Percentiles rank a stretch among this genome's conserved stretches.
phyloP scores from a whole-genome alignment of 2,113 vertebrate genomes.

The Plestiodon gilberti region DNA sequence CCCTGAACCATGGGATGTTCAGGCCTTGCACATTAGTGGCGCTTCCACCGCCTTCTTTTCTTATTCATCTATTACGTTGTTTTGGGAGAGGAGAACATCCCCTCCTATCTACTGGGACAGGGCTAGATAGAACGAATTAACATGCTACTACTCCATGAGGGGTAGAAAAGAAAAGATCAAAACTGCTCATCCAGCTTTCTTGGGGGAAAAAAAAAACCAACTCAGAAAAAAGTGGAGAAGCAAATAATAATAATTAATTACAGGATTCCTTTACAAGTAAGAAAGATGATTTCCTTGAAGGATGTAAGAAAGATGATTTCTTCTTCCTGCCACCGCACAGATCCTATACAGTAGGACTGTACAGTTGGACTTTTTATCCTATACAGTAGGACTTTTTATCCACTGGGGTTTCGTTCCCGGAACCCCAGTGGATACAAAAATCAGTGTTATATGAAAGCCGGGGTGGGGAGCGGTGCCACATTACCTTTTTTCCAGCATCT shows the following conservation, averaged over 20 bases:
- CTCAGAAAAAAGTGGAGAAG: not conserved
- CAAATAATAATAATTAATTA: too few species aligned
- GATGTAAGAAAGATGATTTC: not conserved
- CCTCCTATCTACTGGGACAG: not conserved
- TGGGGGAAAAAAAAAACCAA: not conserved
- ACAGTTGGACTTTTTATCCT: too few species aligned
- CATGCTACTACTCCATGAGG: not conserved
- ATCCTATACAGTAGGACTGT: too few species aligned
- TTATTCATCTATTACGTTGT: not conserved
- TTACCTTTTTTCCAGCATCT: too few species aligned
- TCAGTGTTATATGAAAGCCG: too few species aligned
- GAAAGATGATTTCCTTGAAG: not conserved
- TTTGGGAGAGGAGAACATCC: not conserved
- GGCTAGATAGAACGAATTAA: not conserved
- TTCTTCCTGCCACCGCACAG: not conserved
- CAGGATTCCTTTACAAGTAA: not conserved
- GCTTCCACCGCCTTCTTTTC: not conserved
- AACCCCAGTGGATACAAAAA: too few species aligned
- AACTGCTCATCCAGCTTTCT: not conserved
- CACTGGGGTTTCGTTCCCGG: too few species aligned
- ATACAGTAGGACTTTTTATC: too few species aligned
- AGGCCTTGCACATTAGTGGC: not conserved
- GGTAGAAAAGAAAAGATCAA: not conserved
- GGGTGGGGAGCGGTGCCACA: too few species aligned
- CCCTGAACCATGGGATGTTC: not conserved